Percentiles rank a stretch among this genome's conserved stretches.
phyloP scores from a whole-genome alignment of 2,888 invertebrate species.

The Melinopterus prodromus region DNA sequence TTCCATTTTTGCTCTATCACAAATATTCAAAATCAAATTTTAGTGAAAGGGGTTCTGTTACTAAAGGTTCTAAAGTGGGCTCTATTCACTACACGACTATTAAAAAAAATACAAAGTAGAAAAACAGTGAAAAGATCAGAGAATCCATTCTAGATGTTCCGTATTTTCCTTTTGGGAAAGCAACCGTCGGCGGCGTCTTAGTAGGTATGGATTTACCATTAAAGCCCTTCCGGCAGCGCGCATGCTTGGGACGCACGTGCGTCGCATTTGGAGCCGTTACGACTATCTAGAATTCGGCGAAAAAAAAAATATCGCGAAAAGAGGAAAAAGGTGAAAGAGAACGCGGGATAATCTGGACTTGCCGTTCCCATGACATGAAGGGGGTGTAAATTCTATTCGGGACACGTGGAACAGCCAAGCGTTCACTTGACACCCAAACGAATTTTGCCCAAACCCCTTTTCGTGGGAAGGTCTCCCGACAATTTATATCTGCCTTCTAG shows the following conservation, averaged over 20 bases:
- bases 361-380: background rate
- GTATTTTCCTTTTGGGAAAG: background rate
- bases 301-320: background rate
- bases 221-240: slow-evolving; percentile 50
- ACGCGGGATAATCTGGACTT: background rate
- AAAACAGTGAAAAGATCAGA: too few species aligned
- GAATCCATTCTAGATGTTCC: background rate
- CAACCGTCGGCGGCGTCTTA: slow-evolving; percentile 11
- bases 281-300: background rate
- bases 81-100: too few species aligned
- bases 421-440: background rate
- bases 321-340: background rate
- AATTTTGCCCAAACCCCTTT: background rate
- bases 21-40: background rate
- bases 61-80: too few species aligned
- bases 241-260: slow-evolving; percentile 52
- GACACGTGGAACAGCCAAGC: background rate
- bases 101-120: too few species aligned
- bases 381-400: background rate
- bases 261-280: slow-evolving; percentile 41
- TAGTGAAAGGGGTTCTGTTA: too few species aligned
- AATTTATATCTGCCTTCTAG: slow-evolving; percentile 4
- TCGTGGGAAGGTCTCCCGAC: background rate
- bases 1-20: background rate
- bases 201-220: slow-evolving; percentile 57